A percentile compares a stretch with the other conserved stretches of the same genome.
These are phyloP conservation scores for Eucera pruinosa DNA, from an alignment of 2,888 invertebrate genomes.

Conservation along the genomic window DNA sequence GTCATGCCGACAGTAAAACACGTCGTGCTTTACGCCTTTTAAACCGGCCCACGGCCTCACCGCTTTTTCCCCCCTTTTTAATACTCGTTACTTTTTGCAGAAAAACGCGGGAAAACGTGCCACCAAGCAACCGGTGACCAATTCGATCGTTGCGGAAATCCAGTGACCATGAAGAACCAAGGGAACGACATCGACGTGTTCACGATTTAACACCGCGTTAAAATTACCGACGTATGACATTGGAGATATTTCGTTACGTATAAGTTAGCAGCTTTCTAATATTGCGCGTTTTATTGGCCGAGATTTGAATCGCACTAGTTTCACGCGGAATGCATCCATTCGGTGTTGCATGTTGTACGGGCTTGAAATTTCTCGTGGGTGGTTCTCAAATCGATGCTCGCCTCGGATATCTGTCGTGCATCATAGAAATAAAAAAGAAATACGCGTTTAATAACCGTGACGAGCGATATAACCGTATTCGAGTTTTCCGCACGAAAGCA, in stretches of 20 bases:
- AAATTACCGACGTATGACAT: conserved; percentile 24
- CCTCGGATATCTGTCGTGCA: conserved; percentile 24
- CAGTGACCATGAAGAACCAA: conserved; percentile 38
- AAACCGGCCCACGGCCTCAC: conserved; percentile 50
- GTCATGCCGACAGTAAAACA: conserved; percentile 36
- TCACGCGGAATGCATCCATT: neutral
- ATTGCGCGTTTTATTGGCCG: neutral
- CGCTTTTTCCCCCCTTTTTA: neutral
- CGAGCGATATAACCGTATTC: conserved; percentile 52
- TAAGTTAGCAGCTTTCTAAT: conserved; percentile 11
- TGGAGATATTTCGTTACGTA: conserved; percentile 1
- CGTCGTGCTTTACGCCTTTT: conserved; percentile 62
- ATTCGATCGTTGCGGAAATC: conserved; percentile 34
- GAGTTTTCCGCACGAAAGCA: conserved; percentile 62
- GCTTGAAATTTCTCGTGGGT: neutral
- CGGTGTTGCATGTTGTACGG: no score
- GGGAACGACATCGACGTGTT: conserved; percentile 14
- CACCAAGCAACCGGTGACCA: neutral
- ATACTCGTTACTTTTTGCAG: conserved; percentile 2
- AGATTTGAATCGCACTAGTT: neutral
- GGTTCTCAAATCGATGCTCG: conserved; percentile 10
- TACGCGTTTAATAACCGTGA: conserved; percentile 54
- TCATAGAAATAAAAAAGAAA: conserved; percentile 16
- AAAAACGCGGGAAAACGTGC: conserved; percentile 48
- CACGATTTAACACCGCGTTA: conserved; percentile 3